Base-by-base conservation (phyloP, 1,140 invertebrate genomes). In the Eriocheir sinensis region DNA sequence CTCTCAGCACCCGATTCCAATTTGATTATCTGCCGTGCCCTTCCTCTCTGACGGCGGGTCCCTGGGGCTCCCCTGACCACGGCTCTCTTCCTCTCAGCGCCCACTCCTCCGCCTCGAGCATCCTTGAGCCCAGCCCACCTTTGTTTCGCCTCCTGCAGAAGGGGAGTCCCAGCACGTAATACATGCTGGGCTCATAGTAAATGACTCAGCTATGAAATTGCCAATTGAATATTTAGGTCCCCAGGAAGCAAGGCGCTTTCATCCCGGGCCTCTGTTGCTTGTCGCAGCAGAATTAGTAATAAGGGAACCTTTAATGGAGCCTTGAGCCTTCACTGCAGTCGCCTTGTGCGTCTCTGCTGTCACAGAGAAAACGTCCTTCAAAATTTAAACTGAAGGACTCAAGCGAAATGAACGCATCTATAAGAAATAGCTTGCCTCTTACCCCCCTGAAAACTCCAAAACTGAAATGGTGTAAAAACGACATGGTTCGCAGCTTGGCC, bases 71-170 rank as follows among this genome's bases (percentile, higher is more conserved):
- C 60, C 60, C 60, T 72, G 60, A 72, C 60, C 60, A n/a, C 60
- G 60, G 60, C 60, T 72, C 60, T 72, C n/a, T n/a, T 72, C 60
- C 60, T 72, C 60, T 72, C 60, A 72, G 60, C 21, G 60, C 60
- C n/a, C n/a, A 21, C n/a, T n/a, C 27, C 60, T 4, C 60, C 0
- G 27, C 2, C 60, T 72, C 21, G 60, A 72, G 60, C 21, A 72
- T 72, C 60, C 60, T 72, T n/a, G 60, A 72, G 27, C 60, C 60
- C 27, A 6, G 27, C 60, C 4, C 60, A n/a, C 60, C 60, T 72
- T 72, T 72, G 60, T 72, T 8, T 72, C 60, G 60, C 27, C 60
- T n/a, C 60, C 21, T 21, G 6, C 60, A 21, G 21, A 21, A 72
- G 44, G 4, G 21, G 8, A n/a, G 60, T 6, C 60, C 60, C 27